These are phyloP conservation scores for Caracal caracal DNA, from an alignment of 2,113 vertebrate species.

Conservation along the genomic window DNA sequence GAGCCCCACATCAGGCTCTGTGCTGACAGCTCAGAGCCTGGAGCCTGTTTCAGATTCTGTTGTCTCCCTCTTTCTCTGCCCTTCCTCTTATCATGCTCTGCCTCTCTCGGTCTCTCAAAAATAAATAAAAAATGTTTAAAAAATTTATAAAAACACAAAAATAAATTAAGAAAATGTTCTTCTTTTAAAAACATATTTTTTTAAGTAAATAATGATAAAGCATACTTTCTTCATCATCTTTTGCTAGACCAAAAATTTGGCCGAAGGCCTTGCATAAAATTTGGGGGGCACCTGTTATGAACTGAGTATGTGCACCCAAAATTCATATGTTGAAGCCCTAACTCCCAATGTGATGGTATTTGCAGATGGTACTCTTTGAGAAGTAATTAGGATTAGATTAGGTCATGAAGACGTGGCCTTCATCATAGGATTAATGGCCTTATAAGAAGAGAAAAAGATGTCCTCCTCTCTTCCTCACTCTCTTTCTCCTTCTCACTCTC, in stretches of 20 bases:
- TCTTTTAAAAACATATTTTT: background rate
- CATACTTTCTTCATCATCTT: background rate
- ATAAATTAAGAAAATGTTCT: background rate
- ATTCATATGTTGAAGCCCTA: background rate
- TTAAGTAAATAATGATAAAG: background rate
- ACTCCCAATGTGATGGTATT: accelerated
- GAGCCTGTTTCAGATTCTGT: no score
- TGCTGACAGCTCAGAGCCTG: no score
- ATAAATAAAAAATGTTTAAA: no score
- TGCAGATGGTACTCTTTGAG: background rate
- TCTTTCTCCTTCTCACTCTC: background rate
- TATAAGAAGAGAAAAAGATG: background rate
- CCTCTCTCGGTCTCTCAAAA: no score
- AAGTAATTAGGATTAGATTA: background rate
- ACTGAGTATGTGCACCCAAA: background rate
- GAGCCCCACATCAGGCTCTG: no score
- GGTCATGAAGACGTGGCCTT: background rate
- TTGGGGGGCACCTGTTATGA: background rate
- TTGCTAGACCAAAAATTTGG: background rate
- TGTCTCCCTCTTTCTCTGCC: no score
- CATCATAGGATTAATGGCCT: background rate
- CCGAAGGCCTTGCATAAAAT: background rate
- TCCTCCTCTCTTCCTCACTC: background rate
- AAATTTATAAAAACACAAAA: background rate
- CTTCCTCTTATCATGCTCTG: no score